Conservation (phyloP, 2,797 vertebrate genomes). For the Aeoliscus strigatus region DNA sequence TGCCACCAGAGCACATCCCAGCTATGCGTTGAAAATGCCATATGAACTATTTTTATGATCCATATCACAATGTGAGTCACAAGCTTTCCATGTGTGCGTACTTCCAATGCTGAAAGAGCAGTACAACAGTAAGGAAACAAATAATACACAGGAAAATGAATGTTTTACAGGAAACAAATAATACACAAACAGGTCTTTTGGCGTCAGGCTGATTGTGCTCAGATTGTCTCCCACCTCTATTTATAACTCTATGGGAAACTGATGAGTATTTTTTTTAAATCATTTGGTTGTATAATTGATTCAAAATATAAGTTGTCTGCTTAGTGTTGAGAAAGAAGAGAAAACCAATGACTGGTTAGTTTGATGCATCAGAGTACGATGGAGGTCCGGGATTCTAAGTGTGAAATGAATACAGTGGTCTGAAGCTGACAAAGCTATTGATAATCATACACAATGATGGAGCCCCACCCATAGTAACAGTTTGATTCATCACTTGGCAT, state of each 20-base stretch:
- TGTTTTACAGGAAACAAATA: conserved; percentile 23
- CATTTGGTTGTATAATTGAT: conserved; percentile 71
- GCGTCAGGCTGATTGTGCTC: conserved; percentile 42
- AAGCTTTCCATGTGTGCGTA: conserved; percentile 14
- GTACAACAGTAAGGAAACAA: conserved; percentile 23
- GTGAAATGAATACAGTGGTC: conserved; percentile 33
- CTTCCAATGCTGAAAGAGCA: conserved; percentile 18
- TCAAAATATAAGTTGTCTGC: conserved; percentile 70
- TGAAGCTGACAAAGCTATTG: too few species aligned
- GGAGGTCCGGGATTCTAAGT: conserved; percentile 28
- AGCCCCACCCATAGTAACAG: conserved; percentile 41
- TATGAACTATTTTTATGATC: too few species aligned
- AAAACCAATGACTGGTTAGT: conserved; percentile 47
- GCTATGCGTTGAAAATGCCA: conserved; percentile 37
- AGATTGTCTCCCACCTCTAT: conserved; percentile 54
- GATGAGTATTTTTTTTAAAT: conserved; percentile 68
- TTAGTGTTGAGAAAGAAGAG: conserved; percentile 57
- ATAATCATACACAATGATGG: too few species aligned
- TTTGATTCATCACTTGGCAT: conserved; percentile 23
- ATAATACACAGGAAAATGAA: conserved; percentile 11
- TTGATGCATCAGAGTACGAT: conserved; percentile 16
- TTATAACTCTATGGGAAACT: conserved; percentile 73
- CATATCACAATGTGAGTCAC: conserved; percentile 17
- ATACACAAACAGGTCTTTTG: conserved; percentile 46
- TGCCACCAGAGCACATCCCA: conserved; percentile 15